These are phyloP conservation scores for Hydrophis major DNA, from an alignment of 2,797 vertebrate genomes.

Conservation along the genomic window DNA sequence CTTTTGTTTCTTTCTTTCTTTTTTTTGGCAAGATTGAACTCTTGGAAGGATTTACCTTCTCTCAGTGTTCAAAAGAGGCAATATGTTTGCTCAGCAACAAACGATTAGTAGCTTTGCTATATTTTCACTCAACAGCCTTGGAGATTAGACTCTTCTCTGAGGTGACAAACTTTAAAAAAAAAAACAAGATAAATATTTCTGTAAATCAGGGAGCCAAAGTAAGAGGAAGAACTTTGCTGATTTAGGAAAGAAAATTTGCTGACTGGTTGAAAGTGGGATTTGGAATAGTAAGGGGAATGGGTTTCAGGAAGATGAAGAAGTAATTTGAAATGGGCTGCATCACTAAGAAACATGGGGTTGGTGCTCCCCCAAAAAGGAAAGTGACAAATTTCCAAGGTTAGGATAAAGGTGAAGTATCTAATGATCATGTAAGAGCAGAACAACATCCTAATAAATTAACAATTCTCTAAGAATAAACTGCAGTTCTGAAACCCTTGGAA, in stretches of 20 bases:
- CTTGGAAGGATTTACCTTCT: not conserved
- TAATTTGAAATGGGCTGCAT: not conserved
- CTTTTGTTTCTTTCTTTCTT: not conserved
- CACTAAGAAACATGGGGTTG: not conserved
- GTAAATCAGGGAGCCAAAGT: fast-evolving
- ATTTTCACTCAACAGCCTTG: not conserved
- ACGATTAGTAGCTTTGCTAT: not conserved
- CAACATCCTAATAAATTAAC: not conserved
- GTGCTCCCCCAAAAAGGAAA: not conserved
- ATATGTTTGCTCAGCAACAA: not conserved
- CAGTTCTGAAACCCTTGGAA: not conserved
- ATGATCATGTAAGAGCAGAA: conserved; percentile 40
- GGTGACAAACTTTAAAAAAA: not conserved
- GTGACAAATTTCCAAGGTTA: not conserved
- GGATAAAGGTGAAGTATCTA: conserved; percentile 16
- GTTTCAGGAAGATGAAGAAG: not conserved
- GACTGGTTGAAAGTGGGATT: not conserved
- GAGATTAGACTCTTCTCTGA: conserved; percentile 2
- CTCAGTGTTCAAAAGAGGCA: not conserved
- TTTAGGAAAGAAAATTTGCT: not conserved
- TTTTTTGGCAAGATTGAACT: not conserved
- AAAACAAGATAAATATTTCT: not conserved
- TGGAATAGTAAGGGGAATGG: not conserved
- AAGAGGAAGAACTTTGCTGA: not conserved
- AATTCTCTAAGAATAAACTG: conserved; percentile 21